Conservation (phyloP, 2,797 vertebrate genomes). For the Rhinoraja longicauda region DNA sequence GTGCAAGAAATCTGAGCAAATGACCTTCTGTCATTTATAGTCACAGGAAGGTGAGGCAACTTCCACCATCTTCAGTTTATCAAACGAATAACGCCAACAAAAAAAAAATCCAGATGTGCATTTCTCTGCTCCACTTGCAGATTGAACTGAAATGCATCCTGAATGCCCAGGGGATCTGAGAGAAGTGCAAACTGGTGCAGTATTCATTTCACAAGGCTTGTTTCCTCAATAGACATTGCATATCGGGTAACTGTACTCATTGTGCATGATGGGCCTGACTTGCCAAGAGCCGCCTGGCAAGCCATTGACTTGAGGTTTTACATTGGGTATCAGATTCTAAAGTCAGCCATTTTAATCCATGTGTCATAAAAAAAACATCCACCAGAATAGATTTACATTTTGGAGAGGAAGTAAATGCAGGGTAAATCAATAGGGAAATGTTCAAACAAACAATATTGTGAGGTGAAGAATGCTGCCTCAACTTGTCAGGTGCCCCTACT, state of each 20-base stretch:
- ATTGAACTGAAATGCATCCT: background rate
- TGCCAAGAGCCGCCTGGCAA: background rate
- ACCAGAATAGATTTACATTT: background rate
- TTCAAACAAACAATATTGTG: background rate
- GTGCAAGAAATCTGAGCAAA: background rate
- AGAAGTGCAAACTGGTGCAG: background rate
- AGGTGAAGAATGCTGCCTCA: background rate
- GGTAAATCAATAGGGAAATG: background rate
- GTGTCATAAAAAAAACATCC: background rate
- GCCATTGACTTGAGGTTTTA: slow-evolving; percentile 17
- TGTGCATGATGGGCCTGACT: background rate
- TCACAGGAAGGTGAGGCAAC: no score
- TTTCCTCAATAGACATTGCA: background rate
- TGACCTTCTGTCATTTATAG: background rate
- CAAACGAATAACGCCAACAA: background rate
- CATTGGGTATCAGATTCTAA: slow-evolving; percentile 3
- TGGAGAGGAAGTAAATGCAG: slow-evolving; percentile 18
- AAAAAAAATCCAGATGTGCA: background rate
- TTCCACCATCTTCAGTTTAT: background rate
- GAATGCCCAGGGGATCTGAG: background rate
- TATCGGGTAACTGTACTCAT: background rate
- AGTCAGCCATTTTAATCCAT: slow-evolving; percentile 8
- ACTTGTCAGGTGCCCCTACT: background rate
- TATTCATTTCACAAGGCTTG: slow-evolving; percentile 1
- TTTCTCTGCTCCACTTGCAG: background rate